Evolutionary conservation across 23 tunicate genomes (phyloP).

Genomic region (Trididemnum miniatum): DNA sequence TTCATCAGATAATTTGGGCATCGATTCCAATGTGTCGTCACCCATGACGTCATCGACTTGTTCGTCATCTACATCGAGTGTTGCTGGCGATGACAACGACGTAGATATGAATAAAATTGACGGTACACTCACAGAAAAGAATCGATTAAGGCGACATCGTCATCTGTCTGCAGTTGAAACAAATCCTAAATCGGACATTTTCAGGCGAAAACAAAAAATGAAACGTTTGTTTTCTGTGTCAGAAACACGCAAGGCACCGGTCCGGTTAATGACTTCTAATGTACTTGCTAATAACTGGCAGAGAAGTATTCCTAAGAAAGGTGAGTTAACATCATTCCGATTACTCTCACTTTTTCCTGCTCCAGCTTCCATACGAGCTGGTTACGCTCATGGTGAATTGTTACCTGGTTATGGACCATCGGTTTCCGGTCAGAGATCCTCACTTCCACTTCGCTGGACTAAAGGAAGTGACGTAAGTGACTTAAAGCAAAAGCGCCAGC

Average conservation of each 20-base stretch:
- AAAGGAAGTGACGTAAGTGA: conserved; percentile 46
- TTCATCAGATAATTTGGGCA: not conserved
- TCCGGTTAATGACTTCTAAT: not conserved
- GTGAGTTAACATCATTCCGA: not conserved
- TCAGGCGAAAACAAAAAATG: conserved; percentile 22
- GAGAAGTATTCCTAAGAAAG: not conserved
- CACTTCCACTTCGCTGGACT: conserved; percentile 37
- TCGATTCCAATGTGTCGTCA: conserved; percentile 7
- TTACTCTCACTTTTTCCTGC: conserved; percentile 52
- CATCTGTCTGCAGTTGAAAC: conserved; percentile 24
- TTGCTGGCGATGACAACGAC: conserved; percentile 41
- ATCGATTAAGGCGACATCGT: conserved; percentile 23
- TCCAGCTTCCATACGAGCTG: conserved; percentile 52
- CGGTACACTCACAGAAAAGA: not conserved
- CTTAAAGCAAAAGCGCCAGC: conserved; percentile 53
- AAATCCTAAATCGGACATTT: conserved; percentile 6
- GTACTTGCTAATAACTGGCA: not conserved
- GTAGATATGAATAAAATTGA: not conserved
- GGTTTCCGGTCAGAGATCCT: conserved; percentile 23
- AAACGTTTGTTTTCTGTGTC: conserved; percentile 3
- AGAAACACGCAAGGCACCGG: not conserved
- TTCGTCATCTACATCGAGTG: conserved; percentile 26
- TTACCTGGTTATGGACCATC: conserved; percentile 40
- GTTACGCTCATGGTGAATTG: conserved; percentile 48
- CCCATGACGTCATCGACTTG: conserved; percentile 24